Evolutionary conservation across 2,888 invertebrate genomes (phyloP).

Genomic region (Drosophila eohydei): DNA sequence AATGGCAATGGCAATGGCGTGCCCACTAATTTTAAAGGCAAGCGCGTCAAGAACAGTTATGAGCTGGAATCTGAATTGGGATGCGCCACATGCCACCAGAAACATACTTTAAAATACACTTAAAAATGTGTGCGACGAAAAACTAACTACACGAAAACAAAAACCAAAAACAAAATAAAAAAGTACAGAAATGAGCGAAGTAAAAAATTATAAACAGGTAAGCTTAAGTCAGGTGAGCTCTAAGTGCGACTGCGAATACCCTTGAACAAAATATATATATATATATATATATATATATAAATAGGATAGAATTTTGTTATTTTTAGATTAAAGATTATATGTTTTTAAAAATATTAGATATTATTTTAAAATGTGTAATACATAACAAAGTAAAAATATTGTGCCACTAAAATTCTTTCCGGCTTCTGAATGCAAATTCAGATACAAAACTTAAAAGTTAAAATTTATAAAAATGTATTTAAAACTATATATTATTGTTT

Average conservation of each 20-base stretch:
- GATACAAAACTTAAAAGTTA: no score
- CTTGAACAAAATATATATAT: neutral
- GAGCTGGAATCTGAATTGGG: slow-evolving; percentile 68
- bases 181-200: slow-evolving; percentile 16
- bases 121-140: slow-evolving; percentile 70
- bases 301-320: neutral
- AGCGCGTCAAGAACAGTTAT: slow-evolving; percentile 80
- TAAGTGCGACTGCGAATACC: slow-evolving; percentile 2
- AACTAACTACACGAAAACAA: slow-evolving; percentile 23
- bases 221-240: neutral
- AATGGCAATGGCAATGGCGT: slow-evolving; percentile 33
- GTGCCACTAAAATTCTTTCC: no score
- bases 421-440: no score
- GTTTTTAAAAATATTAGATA: neutral
- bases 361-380: neutral
- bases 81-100: slow-evolving; percentile 56
- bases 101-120: slow-evolving; percentile 61
- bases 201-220: slow-evolving; percentile 10
- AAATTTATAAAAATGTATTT: no score
- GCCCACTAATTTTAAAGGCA: slow-evolving; percentile 74
- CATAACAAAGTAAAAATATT: no score
- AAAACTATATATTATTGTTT: no score
- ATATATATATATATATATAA: no score
- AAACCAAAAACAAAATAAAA: slow-evolving; percentile 10
- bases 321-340: neutral